These are phyloP conservation scores for Synergus itoensis DNA, from an alignment of 2,888 invertebrate genomes.

Conservation along the genomic window DNA sequence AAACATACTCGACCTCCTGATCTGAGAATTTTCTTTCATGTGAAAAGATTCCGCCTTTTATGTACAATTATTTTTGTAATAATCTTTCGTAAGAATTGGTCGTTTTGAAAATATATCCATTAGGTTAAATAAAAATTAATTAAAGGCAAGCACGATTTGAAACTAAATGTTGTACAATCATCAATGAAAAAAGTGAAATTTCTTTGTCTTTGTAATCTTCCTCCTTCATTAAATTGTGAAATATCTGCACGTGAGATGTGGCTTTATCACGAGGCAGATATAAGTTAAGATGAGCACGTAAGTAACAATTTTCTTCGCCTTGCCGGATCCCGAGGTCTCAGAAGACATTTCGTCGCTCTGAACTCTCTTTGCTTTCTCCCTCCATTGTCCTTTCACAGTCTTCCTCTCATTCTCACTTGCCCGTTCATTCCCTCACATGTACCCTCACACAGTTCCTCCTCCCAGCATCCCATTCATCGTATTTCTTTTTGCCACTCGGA, in stretches of 20 bases:
- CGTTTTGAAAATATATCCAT: no score
- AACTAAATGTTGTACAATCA: no score
- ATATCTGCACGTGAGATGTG: slow-evolving; percentile 48
- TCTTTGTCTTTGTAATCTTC: slow-evolving; percentile 9
- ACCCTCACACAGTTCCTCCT: slow-evolving; percentile 9
- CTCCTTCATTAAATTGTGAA: slow-evolving; percentile 25
- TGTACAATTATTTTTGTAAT: no score
- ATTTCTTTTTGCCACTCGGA: slow-evolving; percentile 16
- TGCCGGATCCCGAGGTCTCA: slow-evolving; percentile 46
- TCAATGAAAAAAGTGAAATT: background rate
- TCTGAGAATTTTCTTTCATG: no score
- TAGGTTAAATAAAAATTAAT: no score
- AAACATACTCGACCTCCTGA: no score
- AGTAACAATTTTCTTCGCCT: slow-evolving; percentile 55
- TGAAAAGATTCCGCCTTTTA: no score
- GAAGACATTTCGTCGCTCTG: slow-evolving; percentile 51
- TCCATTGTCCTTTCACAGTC: slow-evolving; percentile 26
- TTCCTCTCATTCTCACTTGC: slow-evolving; percentile 29
- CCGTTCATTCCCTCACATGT: slow-evolving; percentile 30
- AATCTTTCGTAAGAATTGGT: no score
- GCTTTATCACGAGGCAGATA: slow-evolving; percentile 47
- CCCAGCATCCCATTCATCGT: slow-evolving; percentile 22
- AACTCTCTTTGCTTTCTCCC: slow-evolving; percentile 46
- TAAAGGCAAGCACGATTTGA: no score
- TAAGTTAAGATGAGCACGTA: slow-evolving; percentile 53